Conservation (phyloP, 1,140 invertebrate genomes). For the Choristoneura fumiferana region DNA sequence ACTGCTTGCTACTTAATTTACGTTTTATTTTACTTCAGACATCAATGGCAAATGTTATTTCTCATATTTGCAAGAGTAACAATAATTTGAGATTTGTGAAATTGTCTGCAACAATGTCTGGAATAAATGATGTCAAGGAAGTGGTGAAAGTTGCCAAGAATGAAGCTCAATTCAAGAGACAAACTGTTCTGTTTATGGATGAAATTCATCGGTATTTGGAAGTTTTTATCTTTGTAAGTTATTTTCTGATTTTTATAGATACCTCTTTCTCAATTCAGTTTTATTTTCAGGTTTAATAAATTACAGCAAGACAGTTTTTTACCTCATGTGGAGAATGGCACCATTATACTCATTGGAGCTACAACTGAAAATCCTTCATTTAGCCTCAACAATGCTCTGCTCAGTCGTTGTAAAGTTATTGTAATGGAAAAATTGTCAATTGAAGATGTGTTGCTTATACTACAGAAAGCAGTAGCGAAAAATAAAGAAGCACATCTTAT, state of each 20-base stretch:
- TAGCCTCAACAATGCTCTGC: slow-evolving; percentile 87
- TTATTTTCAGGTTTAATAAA: slow-evolving; percentile 86
- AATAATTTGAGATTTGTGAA: slow-evolving; percentile 84
- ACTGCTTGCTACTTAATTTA: neutral
- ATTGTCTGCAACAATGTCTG: slow-evolving; percentile 87
- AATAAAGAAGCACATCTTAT: slow-evolving; percentile 46
- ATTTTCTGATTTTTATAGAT: neutral
- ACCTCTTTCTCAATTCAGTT: slow-evolving; percentile 9
- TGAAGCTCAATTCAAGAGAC: slow-evolving; percentile 84
- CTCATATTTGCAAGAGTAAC: slow-evolving; percentile 82
- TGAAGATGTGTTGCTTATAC: slow-evolving; percentile 81
- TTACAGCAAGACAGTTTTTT: slow-evolving; percentile 89
- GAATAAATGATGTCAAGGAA: slow-evolving; percentile 89
- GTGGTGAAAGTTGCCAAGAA: slow-evolving; percentile 86
- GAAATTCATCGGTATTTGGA: slow-evolving; percentile 90
- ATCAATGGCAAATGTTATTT: slow-evolving; percentile 88
- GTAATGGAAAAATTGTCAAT: slow-evolving; percentile 85
- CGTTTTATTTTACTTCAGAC: slow-evolving; percentile 78
- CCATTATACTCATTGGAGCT: slow-evolving; percentile 89
- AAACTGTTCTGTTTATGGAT: slow-evolving; percentile 92
- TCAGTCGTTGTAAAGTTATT: slow-evolving; percentile 88
- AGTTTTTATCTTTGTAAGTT: neutral
- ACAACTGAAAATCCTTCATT: slow-evolving; percentile 95
- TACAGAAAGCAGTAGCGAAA: slow-evolving; percentile 79
- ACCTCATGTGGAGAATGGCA: slow-evolving; percentile 89